Percentiles rank a stretch among this genome's conserved stretches.
These are phyloP conservation scores for Latrodectus hesperus DNA, from an alignment of 2,888 invertebrate species.

Conservation along the genomic window DNA sequence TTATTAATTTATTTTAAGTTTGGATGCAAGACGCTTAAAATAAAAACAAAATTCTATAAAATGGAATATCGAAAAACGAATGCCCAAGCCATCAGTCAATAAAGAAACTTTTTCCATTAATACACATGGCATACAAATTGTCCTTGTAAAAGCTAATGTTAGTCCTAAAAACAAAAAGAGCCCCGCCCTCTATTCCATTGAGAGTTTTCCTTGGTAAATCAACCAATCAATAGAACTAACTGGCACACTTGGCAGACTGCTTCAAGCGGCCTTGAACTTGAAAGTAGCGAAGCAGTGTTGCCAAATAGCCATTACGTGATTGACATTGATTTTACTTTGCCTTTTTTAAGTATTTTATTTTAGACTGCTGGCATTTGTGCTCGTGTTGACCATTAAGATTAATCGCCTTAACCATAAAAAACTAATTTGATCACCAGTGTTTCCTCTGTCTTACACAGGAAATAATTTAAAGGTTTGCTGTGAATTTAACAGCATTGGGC, in stretches of 20 bases:
- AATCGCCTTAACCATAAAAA: background rate
- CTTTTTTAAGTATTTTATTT: background rate
- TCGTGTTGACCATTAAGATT: background rate
- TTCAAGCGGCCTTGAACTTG: slow-evolving; percentile 53
- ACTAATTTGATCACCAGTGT: no score
- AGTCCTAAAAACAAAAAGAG: background rate
- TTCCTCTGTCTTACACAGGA: no score
- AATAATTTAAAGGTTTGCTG: no score
- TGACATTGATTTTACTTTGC: slow-evolving; percentile 21
- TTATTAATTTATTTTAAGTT: no score
- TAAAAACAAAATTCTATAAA: no score
- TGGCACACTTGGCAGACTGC: background rate
- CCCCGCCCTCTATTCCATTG: background rate
- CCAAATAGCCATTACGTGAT: slow-evolving; percentile 51
- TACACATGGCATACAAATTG: background rate
- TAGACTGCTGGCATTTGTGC: background rate
- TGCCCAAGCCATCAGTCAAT: no score
- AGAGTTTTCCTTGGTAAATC: background rate
- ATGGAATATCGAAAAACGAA: no score
- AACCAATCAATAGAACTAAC: background rate
- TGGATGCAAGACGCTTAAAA: no score
- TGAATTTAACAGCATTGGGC: no score
- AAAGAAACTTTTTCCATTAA: no score
- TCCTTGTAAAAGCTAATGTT: background rate
- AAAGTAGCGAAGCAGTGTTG: slow-evolving; percentile 40